These are phyloP conservation scores for Argyresthia albistria DNA, from an alignment of 2,888 invertebrate genomes.

Conservation along the genomic window DNA sequence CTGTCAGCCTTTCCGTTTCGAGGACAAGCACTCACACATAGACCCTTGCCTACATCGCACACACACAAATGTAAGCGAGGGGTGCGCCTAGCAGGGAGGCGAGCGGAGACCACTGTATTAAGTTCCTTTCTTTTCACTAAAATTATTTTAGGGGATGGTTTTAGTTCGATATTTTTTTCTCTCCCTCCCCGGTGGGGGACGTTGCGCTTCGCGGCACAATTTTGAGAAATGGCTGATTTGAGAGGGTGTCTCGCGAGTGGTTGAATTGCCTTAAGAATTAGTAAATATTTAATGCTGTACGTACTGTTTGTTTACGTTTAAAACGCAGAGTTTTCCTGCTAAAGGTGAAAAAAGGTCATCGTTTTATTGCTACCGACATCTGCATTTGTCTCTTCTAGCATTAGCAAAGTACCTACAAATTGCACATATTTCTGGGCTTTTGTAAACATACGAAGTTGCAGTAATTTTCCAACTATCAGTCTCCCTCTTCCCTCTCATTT, in stretches of 20 bases:
- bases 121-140: conserved; percentile 73
- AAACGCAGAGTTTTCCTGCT: no score
- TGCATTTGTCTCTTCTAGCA: no score
- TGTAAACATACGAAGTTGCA: no score
- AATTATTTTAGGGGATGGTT: conserved; percentile 72
- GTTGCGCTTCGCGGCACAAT: conserved; percentile 25
- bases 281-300: no score
- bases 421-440: no score
- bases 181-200: conserved; percentile 34
- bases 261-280: conserved; percentile 12
- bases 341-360: no score
- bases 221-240: conserved; percentile 57
- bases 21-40: conserved; percentile 56
- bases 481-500: no score
- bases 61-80: conserved; percentile 29
- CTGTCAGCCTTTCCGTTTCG: conserved; percentile 51
- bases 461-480: no score
- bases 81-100: conserved; percentile 52
- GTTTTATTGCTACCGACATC: no score
- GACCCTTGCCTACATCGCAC: conserved; percentile 19
- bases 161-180: conserved; percentile 62
- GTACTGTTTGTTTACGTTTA: no score
- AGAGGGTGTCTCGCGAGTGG: conserved; percentile 23
- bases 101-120: conserved; percentile 66
- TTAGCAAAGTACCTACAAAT: no score